phyloP scores from a whole-genome alignment of 2,888 invertebrate genomes.

The Drosophila meridionalis region DNA sequence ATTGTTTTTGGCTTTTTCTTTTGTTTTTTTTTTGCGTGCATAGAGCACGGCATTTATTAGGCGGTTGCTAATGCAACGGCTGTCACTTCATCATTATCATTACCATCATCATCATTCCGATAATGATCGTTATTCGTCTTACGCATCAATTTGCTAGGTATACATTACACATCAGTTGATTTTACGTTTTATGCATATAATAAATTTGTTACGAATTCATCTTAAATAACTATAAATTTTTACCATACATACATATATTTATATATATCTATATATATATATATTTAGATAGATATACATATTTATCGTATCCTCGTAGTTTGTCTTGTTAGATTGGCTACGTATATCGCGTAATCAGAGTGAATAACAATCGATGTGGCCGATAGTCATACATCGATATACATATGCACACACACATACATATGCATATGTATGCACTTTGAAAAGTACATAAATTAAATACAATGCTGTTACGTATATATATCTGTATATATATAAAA shows the following conservation, averaged over 20 bases:
- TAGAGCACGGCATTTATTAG: constrained; percentile 52
- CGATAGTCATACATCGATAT: constrained; percentile 36
- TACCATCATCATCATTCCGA: constrained; percentile 8
- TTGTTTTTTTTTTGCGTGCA: constrained; percentile 51
- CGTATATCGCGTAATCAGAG: constrained; percentile 7
- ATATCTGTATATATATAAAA: constrained; percentile 27
- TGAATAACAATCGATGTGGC: constrained; percentile 48
- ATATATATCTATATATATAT: constrained; percentile 13
- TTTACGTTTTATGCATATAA: constrained; percentile 58
- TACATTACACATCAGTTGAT: constrained; percentile 71
- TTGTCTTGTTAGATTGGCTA: constrained; percentile 23
- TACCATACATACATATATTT: constrained; percentile 26
- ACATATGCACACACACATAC: constrained; percentile 11
- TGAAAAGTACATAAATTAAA: constrained; percentile 24
- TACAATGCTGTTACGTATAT: constrained; percentile 21
- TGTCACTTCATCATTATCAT: constrained; percentile 5
- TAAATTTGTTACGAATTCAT: constrained; percentile 65
- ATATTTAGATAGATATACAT: constrained; percentile 19
- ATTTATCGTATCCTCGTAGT: constrained; percentile 23
- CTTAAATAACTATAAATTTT: constrained; percentile 55
- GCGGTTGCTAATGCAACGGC: constrained; percentile 36
- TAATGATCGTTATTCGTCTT: constrained; percentile 42
- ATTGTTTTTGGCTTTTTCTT: constrained; percentile 11
- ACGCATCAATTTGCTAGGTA: constrained; percentile 64
- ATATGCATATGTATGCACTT: not conserved